phyloP scores from a whole-genome alignment of 1,140 invertebrate species.

The Trypoxylus dichotomus region DNA sequence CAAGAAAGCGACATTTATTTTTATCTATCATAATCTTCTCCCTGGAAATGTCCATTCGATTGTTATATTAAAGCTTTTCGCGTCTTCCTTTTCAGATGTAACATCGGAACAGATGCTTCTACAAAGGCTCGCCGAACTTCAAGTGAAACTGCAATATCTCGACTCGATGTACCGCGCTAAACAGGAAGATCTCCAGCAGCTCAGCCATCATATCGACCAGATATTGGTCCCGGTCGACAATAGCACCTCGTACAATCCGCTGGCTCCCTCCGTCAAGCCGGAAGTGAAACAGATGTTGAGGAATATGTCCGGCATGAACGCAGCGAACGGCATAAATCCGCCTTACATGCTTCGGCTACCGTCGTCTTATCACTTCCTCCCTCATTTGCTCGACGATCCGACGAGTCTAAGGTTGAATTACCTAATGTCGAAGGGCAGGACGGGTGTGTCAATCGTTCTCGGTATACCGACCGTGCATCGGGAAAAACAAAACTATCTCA shows the following conservation, averaged over 20 bases:
- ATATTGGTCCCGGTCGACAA: slow-evolving; percentile 51
- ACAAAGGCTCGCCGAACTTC: slow-evolving; percentile 69
- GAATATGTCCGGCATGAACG: slow-evolving; percentile 56
- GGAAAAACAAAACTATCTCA: slow-evolving; percentile 86
- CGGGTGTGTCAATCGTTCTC: slow-evolving; percentile 79
- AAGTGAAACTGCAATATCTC: slow-evolving; percentile 69
- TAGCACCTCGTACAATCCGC: slow-evolving; percentile 31
- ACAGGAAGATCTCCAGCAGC: slow-evolving; percentile 68
- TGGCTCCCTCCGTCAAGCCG: slow-evolving; percentile 55
- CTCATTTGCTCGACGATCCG: slow-evolving; percentile 80
- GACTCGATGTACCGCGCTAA: slow-evolving; percentile 71
- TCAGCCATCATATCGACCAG: slow-evolving; percentile 64
- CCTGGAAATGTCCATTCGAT: too few species aligned
- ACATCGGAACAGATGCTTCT: slow-evolving; percentile 68
- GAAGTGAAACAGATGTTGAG: slow-evolving; percentile 56
- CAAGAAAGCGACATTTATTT: too few species aligned
- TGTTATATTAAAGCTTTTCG: background rate
- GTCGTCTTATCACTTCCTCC: slow-evolving; percentile 83
- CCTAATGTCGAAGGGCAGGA: slow-evolving; percentile 72
- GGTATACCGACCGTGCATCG: slow-evolving; percentile 87
- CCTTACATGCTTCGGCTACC: slow-evolving; percentile 64
- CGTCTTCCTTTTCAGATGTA: slow-evolving; percentile 52
- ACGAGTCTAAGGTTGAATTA: slow-evolving; percentile 78
- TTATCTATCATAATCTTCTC: too few species aligned
- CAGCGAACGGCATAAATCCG: slow-evolving; percentile 51